These are phyloP conservation scores for Diarsia brunnea DNA, from an alignment of 2,888 invertebrate genomes.

Conservation along the genomic window DNA sequence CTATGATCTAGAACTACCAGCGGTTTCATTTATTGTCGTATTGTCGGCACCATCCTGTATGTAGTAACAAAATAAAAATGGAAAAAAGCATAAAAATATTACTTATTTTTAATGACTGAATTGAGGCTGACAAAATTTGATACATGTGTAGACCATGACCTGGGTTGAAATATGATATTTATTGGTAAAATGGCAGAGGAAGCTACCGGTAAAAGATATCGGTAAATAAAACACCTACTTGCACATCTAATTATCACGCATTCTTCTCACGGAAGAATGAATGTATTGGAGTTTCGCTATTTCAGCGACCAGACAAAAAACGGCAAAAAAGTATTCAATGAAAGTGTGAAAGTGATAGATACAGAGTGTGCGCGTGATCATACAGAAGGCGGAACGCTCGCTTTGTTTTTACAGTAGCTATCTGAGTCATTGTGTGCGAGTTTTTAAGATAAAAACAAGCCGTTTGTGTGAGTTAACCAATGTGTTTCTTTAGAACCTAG, in stretches of 20 bases:
- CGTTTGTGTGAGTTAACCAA: not conserved
- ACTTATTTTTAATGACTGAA: not conserved
- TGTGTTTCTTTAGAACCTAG: not conserved
- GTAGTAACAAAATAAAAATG: no score
- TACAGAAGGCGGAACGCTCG: conserved; percentile 9
- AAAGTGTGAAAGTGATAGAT: conserved; percentile 41
- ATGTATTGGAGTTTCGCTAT: not conserved
- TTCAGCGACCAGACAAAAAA: conserved; percentile 31
- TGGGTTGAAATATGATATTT: not conserved
- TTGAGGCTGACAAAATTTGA: not conserved
- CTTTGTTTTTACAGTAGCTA: not conserved
- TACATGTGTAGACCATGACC: not conserved
- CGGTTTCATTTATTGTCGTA: no score
- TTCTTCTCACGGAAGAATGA: conserved; percentile 29
- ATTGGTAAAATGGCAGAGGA: not conserved
- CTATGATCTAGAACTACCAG: no score
- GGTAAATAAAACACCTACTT: not conserved
- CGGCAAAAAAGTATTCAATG: conserved; percentile 11
- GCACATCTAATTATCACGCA: not conserved
- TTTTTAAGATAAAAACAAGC: not conserved
- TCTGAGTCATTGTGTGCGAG: not conserved
- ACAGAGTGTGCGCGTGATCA: not conserved
- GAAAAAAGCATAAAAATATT: no score
- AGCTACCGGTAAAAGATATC: not conserved
- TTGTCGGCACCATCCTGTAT: no score